Evolutionary conservation across 2,888 invertebrate species (phyloP).

Genomic region (Cryptophagus acutangulus): DNA sequence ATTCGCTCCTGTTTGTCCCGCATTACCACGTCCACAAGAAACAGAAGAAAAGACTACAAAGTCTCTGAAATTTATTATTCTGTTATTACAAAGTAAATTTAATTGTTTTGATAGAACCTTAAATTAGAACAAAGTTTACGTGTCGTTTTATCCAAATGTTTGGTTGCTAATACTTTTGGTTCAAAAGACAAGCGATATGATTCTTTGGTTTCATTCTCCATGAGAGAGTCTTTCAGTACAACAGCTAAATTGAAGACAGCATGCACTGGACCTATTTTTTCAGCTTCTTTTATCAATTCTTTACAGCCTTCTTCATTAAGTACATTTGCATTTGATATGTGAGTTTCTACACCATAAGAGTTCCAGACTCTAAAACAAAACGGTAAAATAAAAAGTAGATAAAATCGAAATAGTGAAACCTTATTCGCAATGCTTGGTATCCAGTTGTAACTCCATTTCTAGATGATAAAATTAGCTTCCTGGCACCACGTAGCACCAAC

Average conservation of each 20-base stretch:
- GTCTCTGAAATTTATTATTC: no score
- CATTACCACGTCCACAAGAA: slow-evolving; percentile 86
- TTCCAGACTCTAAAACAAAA: slow-evolving; percentile 58
- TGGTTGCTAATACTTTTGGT: slow-evolving; percentile 79
- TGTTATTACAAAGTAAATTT: no score
- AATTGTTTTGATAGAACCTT: no score
- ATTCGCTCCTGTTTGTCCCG: slow-evolving; percentile 86
- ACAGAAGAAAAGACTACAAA: slow-evolving; percentile 92
- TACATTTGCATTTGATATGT: slow-evolving; percentile 67
- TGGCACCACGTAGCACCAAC: slow-evolving; percentile 78
- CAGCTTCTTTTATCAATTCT: slow-evolving; percentile 61
- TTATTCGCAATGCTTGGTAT: slow-evolving; percentile 60
- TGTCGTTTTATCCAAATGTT: slow-evolving; percentile 62
- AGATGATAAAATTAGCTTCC: slow-evolving; percentile 73
- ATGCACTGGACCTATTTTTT: slow-evolving; percentile 63
- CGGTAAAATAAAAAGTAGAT: neutral
- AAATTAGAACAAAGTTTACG: slow-evolving; percentile 30
- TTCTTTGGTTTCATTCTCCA: slow-evolving; percentile 71
- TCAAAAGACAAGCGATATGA: slow-evolving; percentile 62
- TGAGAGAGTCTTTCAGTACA: slow-evolving; percentile 66
- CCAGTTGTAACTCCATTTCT: slow-evolving; percentile 74
- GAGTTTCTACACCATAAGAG: slow-evolving; percentile 62
- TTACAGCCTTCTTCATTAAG: slow-evolving; percentile 66
- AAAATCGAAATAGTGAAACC: slow-evolving; percentile 21
- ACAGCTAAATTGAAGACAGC: slow-evolving; percentile 90